These are phyloP conservation scores for Platanista minor DNA, from an alignment of 2,113 vertebrate genomes.

Conservation along the genomic window DNA sequence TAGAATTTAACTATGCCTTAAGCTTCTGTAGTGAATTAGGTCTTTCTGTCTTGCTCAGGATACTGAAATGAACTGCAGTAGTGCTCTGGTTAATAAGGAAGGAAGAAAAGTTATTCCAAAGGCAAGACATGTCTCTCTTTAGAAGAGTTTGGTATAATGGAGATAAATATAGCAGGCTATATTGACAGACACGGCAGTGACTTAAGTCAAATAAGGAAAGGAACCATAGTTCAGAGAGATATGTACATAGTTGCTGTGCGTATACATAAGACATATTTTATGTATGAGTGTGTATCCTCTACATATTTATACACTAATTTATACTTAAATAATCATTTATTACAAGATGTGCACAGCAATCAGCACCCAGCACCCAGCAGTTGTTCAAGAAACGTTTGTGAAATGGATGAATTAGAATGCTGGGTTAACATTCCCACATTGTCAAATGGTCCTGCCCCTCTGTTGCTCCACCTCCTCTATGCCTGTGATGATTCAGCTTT, in stretches of 20 bases:
- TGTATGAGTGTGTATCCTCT: neutral
- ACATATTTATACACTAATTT: neutral
- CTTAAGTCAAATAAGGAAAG: neutral
- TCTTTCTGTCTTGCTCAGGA: slow-evolving; percentile 74
- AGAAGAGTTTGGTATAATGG: neutral
- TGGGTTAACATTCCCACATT: neutral
- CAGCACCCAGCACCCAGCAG: neutral
- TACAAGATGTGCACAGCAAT: neutral
- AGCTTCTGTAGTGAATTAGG: slow-evolving; percentile 70
- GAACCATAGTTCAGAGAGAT: neutral
- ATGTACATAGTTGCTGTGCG: neutral
- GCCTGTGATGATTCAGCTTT: neutral
- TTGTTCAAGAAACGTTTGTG: neutral
- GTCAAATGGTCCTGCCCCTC: neutral
- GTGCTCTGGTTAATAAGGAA: slow-evolving; percentile 59
- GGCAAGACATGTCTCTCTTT: neutral
- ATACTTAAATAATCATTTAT: neutral
- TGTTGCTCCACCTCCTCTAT: rapidly evolving
- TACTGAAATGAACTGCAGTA: slow-evolving; percentile 59
- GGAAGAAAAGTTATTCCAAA: slow-evolving; percentile 62
- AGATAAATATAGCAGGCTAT: slow-evolving; percentile 35
- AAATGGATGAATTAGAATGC: neutral
- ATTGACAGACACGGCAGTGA: neutral
- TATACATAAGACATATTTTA: neutral
- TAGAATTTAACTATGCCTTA: slow-evolving; percentile 75